Evolutionary conservation across 2,888 invertebrate species (phyloP).

Genomic region (Corbicula japonica): DNA sequence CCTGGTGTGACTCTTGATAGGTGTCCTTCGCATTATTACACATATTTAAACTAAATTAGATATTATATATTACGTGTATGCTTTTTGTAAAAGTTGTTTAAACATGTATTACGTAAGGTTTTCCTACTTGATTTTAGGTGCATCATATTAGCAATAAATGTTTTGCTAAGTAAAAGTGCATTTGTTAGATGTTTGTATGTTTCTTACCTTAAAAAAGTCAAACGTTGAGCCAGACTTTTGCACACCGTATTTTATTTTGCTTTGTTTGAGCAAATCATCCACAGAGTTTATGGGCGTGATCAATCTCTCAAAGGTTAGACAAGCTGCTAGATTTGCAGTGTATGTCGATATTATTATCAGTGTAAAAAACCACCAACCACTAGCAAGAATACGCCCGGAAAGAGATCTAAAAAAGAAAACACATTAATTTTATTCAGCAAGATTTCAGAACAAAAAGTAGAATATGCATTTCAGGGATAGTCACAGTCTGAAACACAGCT

Average conservation of each 20-base stretch:
- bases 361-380: constrained; percentile 87
- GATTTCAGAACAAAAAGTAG: too few relatives aligned
- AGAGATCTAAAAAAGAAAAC: constrained; percentile 76
- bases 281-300: constrained; percentile 95
- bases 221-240: constrained; percentile 97
- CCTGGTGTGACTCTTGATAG: too few relatives aligned
- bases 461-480: too few relatives aligned
- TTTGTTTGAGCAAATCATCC: constrained; percentile 98
- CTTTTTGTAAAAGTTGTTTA: too few relatives aligned
- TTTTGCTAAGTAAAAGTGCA: not conserved
- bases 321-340: constrained; percentile 86
- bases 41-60: too few relatives aligned
- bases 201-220: constrained; percentile 95
- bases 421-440: constrained; percentile 7
- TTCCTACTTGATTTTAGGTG: too few relatives aligned
- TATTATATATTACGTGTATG: too few relatives aligned
- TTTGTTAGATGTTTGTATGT: not conserved
- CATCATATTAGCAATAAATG: too few relatives aligned
- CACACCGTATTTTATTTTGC: constrained; percentile 97
- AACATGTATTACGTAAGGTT: too few relatives aligned
- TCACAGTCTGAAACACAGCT: too few relatives aligned
- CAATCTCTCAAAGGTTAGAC: constrained; percentile 86
- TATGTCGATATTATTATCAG: constrained; percentile 87
- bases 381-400: constrained; percentile 86
- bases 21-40: too few relatives aligned